Evolutionary conservation across 2,888 invertebrate genomes (phyloP).

Genomic region (Hirtodrosophila cameraria): DNA sequence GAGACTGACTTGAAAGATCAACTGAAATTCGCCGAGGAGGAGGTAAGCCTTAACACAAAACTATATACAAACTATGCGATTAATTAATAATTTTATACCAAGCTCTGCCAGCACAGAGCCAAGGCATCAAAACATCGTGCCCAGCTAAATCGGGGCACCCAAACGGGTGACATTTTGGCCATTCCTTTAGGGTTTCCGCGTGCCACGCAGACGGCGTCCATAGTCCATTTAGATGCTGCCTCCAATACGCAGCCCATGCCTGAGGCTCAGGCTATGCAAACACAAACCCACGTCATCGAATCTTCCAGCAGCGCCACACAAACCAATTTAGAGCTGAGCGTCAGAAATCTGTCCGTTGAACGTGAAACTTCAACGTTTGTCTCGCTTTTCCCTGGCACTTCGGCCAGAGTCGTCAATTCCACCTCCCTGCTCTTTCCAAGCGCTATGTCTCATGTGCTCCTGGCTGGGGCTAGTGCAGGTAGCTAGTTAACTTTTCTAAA

Average conservation of each 20-base stretch:
- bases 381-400: conserved; percentile 55
- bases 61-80: not conserved
- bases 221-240: conserved; percentile 35
- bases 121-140: conserved; percentile 23
- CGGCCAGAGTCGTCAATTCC: conserved; percentile 48
- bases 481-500: conserved; percentile 18
- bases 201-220: conserved; percentile 76
- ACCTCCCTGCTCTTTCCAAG: conserved; percentile 76
- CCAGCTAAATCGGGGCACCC: conserved; percentile 78
- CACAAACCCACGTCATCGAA: conserved; percentile 18
- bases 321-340: conserved; percentile 31
- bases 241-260: conserved; percentile 29
- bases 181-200: conserved; percentile 75
- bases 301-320: conserved; percentile 31
- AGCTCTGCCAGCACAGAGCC: conserved; percentile 51
- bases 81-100: conserved; percentile 43
- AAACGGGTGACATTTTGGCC: conserved; percentile 72
- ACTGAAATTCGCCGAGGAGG: conserved; percentile 95
- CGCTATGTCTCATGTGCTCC: conserved; percentile 74
- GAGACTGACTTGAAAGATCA: conserved; percentile 97
- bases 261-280: conserved; percentile 10
- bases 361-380: conserved; percentile 72
- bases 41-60: conserved; percentile 85
- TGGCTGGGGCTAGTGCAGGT: conserved; percentile 75
- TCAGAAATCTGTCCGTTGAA: conserved; percentile 45